Evolutionary conservation across 2,888 invertebrate species (phyloP), one percentile per base, ranked within the genome.

Genomic region (Prosapia bicincta): DNA sequence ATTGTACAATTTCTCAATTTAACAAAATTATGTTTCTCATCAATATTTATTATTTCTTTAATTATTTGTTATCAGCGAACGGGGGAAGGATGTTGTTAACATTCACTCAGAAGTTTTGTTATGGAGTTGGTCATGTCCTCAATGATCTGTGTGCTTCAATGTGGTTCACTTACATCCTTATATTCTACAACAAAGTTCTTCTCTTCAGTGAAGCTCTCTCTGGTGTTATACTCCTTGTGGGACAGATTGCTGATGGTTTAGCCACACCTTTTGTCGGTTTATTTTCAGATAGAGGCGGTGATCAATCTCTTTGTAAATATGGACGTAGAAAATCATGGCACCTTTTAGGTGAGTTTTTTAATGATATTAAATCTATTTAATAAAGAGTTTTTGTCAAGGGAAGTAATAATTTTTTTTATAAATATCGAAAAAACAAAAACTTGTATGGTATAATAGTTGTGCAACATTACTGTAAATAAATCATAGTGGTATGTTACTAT

Each of bases 81-180:
- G 72, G 69, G 70, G 72, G 66, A 15, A 69, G 66, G 38, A 72
- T 70, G 69, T 26, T 25, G n/a, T 43, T 76, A 15, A 28, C 76
- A 24, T 30, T 67, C 15, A 32, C 28, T 30, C 54, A 28, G 38
- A 78, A 80, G 76, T 79, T 92, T 24, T 89, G 90, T 0, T 94
- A 92, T 84, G 89, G 90, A 54, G 88, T 95, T 70, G 97, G 97
- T 0, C 97, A 97, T 85, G 90, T 97, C 71, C 88, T 95, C 81
- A 98, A 97, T 85, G 97, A 98, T 85, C 88, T 97, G 66, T 95
- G 95, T 85, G 95, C 96, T 23, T 93, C 95, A 78, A 92, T 97
- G 89, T 97, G 97, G 97, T 97, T 97, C 85, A 94, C 94, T 0
- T 97, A 97, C 85, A 89, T 95, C 69, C 87, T 97, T 81, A 91